Base-by-base conservation (phyloP, 2,888 invertebrate genomes). In the Drosophila phalerata region DNA sequence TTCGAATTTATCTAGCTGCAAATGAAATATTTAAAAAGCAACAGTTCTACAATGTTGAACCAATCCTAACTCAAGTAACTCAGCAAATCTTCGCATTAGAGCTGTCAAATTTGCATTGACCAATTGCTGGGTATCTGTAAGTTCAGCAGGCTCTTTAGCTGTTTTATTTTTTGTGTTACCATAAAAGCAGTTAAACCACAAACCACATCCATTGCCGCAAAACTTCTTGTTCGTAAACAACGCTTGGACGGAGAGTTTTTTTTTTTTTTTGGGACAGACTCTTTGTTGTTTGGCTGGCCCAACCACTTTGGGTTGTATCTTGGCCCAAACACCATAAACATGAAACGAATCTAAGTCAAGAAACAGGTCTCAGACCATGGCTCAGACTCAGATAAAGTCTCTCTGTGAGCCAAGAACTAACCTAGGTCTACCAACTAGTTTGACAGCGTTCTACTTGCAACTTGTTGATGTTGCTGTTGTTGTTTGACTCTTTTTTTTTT, bases 101-200 rank as follows among this genome's bases (percentile, higher is more conserved):
- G 22, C 8, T 22, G 11, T 11, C 13, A 22, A 13, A 43, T 22
- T 25, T 25, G 3, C n/a, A 10, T 6, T 10, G 13, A 8, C 1
- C 2, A 10, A n/a, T 9, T 15, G 8, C 17, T 52, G 55, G 51
- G 79, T 51, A 65, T 55, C 1, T 40, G 17, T 0, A 1, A 13
- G 45, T 47, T 43, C 10, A 25, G 25, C 17, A n/a, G 37, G 34
- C 17, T 17, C 5, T 1, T 37, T 25, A 47, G 9, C 38, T 62
- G 11, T 75, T 65, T 30, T 74, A 37, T 71, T 49, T 58, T 42
- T 63, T 79, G 61, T 70, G 74, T 80, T 85, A 68, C 83, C 86
- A 88, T 85, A 88, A 89, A 85, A 89, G 85, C 86, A 88, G 85
- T 85, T 85, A 85, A 89, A 88, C 85, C 90, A 89, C 85, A 85